Base-by-base conservation (phyloP, 2,113 vertebrate species). In the Axis porcinus region DNA sequence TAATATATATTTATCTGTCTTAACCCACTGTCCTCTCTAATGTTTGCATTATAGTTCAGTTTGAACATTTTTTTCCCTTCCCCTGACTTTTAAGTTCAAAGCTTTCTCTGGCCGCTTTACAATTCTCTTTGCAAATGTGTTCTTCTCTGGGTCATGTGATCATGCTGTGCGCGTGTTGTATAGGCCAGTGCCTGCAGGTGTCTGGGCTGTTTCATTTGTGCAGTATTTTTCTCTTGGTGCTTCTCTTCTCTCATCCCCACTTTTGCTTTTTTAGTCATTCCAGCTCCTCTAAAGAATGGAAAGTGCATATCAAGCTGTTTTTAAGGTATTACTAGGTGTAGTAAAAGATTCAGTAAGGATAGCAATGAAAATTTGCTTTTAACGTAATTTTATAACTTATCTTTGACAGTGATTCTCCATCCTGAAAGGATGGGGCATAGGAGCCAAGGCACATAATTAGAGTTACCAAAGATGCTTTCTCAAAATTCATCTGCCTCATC, bases 191-290 rank as follows among this genome's bases (percentile, higher is more conserved):
- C 30, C 79, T 60, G 54, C 79, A 58, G 89, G 40, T 67, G 30
- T 76, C 86, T 33, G n/a, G 84, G 30, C 54, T 89, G 21, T 92
- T 95, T 85, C 14, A 2, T 57, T 79, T 94, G 43, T 88, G 33
- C 54, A 21, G 43, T 70, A 30, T 83, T 95, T 96, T 93, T 94
- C 70, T 94, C 74, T 88, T 64, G 52, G 10, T 94, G 82, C 23
- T 87, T 88, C 54, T 89, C n/a, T 94, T 94, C 58, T 91, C 40
- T 93, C 57, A 62, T 92, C 94, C 74, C 25, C 8, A 85, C 13
- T 91, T 70, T 70, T 82, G 91, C 15, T 86, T 79, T 94, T 98
- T 95, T 92, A 95, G 97, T 94, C 94, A 97, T 95, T 79, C 82
- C 27, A 83, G 33, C 64, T 97, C 50, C 54, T 91, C 23, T 96